Base-by-base conservation (phyloP, 2,888 invertebrate genomes). In the Listrodromus nycthemerus region DNA sequence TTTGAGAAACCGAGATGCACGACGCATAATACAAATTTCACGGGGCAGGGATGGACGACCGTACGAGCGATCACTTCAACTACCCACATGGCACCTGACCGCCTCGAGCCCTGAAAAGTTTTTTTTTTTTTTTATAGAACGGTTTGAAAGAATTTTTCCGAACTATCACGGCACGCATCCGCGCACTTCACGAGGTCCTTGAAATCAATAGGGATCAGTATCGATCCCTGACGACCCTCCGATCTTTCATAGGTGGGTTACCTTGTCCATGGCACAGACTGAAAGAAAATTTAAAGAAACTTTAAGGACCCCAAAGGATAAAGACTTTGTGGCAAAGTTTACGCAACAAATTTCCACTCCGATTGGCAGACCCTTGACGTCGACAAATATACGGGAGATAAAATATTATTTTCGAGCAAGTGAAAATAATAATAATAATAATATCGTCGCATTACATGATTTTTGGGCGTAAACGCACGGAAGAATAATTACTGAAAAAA, bases 161-260 rank as follows among this genome's bases (percentile, higher is more conserved):
- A 73, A 89, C 89, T 89, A 80, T 84, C 75, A 71, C 70, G 71
- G 85, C 81, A 86, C 83, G 85, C 86, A 87, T 82, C 84, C 87
- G 87, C 74, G 71, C 58, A 69, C 73, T 69, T 71, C 89, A 89
- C 89, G 88, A 86, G 90, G 90, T 90, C 88, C 90, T 88, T 86
- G 83, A 85, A 89, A 91, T 90, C 92, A 91, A 91, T 92, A 87
- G 90, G 88, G 90, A 91, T 91, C 90, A 84, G 87, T 89, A 91
- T 91, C 90, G 90, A 92, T 90, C 88, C 80, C 67, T 45, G 80
- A 55, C 37, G 80, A 69, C 19, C 74, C 58, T 66, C 73, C 79
- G 55, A 30, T 37, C 65, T 55, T 71, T 30, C 78, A 41, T 73
- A 70, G 84, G 52, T 84, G 79, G 75, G 45, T 84, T 75, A 79